phyloP scores from a whole-genome alignment of 2,797 vertebrate species.

The Characodon lateralis region DNA sequence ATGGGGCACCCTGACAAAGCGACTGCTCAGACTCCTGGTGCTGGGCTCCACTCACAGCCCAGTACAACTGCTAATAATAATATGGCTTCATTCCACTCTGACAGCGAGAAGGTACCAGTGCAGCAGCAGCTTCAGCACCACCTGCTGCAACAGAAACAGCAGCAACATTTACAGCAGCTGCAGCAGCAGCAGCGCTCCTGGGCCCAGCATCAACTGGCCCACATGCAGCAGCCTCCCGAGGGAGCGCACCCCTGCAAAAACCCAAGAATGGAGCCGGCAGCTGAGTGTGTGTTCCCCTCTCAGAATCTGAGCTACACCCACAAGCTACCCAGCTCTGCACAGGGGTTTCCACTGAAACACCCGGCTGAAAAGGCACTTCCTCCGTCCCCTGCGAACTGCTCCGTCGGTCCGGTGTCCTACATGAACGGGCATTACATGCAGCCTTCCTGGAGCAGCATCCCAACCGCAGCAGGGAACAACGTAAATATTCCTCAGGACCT shows the following conservation, averaged over 20 bases:
- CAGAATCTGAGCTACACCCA: constrained; percentile 86
- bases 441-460: constrained; percentile 89
- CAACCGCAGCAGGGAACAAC: constrained; percentile 89
- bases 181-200: constrained; percentile 84
- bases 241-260: constrained; percentile 87
- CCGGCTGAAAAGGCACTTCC: constrained; percentile 87
- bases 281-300: constrained; percentile 84
- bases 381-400: constrained; percentile 83
- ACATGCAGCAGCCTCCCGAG: constrained; percentile 91
- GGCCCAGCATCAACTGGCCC: constrained; percentile 93
- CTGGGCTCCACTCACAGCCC: constrained; percentile 77
- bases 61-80: constrained; percentile 82
- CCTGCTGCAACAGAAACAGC: constrained; percentile 64
- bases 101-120: constrained; percentile 85
- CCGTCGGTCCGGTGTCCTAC: constrained; percentile 86
- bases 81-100: constrained; percentile 85
- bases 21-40: constrained; percentile 41
- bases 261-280: constrained; percentile 83
- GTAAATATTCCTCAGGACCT: constrained; percentile 93
- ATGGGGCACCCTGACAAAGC: constrained; percentile 71
- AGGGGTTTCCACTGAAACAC: constrained; percentile 88
- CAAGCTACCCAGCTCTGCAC: constrained; percentile 87
- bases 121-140: constrained; percentile 73
- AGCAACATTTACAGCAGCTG: constrained; percentile 76
- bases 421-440: constrained; percentile 94